Percentiles rank a stretch among this genome's conserved stretches.
These are phyloP conservation scores for Hypotaenidia philippensis DNA, from an alignment of 2,797 vertebrate species.

Conservation along the genomic window DNA sequence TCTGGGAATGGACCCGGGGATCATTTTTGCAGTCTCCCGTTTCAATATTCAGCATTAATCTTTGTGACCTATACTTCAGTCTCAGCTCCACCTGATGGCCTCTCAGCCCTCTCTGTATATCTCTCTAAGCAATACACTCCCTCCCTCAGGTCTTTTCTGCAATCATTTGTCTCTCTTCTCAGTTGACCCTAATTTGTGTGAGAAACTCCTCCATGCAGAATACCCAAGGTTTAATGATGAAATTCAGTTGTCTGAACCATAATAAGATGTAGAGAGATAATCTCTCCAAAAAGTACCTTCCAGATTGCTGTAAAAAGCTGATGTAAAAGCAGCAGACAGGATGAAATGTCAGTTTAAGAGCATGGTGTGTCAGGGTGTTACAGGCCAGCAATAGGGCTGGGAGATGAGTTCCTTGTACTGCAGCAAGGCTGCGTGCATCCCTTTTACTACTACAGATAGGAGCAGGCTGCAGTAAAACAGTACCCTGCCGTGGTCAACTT, in stretches of 20 bases:
- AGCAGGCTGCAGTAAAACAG: background rate
- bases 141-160: background rate
- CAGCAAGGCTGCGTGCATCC: background rate
- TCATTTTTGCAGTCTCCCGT: background rate
- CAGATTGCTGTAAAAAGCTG: background rate
- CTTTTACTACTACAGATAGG: background rate
- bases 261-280: background rate
- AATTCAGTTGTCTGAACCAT: background rate
- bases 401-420: background rate
- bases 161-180: background rate
- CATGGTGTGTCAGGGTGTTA: background rate
- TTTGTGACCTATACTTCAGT: background rate
- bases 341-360: background rate
- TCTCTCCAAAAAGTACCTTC: background rate
- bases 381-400: background rate
- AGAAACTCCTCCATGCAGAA: background rate
- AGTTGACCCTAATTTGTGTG: background rate
- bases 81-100: background rate
- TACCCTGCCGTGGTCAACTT: background rate
- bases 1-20: background rate
- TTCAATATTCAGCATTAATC: background rate
- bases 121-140: background rate
- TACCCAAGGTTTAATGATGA: background rate
- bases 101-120: background rate
- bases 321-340: background rate